Conservation (phyloP, 2,113 vertebrate species). For the Puma concolor region DNA sequence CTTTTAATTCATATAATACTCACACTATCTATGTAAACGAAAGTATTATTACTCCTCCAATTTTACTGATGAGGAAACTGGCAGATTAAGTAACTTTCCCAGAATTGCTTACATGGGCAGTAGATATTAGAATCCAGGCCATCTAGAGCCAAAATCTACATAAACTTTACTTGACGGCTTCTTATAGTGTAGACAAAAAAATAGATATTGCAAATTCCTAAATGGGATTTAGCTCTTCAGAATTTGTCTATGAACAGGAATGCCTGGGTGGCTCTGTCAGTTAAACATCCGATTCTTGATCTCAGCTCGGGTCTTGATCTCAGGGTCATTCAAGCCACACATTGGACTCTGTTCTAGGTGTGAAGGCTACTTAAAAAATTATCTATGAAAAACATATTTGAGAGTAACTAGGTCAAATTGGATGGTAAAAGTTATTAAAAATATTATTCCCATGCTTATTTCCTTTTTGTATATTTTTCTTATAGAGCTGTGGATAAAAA, state of each 20-base stretch:
- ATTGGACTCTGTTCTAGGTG: too few relatives aligned
- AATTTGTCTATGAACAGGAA: background rate
- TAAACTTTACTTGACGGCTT: background rate
- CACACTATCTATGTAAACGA: background rate
- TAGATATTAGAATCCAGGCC: background rate
- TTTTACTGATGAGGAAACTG: background rate
- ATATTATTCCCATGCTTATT: background rate
- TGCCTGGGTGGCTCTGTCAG: too few relatives aligned
- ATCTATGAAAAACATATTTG: background rate
- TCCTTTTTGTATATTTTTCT: background rate
- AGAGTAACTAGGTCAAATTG: background rate
- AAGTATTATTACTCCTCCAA: background rate
- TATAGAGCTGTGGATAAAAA: background rate
- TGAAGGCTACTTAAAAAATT: background rate
- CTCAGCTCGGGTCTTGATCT: too few relatives aligned
- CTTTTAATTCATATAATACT: background rate
- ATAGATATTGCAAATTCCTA: background rate
- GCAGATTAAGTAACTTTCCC: background rate
- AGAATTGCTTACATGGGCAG: background rate
- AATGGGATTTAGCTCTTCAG: background rate
- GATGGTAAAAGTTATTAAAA: background rate
- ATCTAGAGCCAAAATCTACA: background rate
- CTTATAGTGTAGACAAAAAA: background rate
- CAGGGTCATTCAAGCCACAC: too few relatives aligned
- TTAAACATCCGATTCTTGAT: too few relatives aligned